Base-by-base conservation (phyloP, 1,140 invertebrate genomes). In the Leptinotarsa texana region DNA sequence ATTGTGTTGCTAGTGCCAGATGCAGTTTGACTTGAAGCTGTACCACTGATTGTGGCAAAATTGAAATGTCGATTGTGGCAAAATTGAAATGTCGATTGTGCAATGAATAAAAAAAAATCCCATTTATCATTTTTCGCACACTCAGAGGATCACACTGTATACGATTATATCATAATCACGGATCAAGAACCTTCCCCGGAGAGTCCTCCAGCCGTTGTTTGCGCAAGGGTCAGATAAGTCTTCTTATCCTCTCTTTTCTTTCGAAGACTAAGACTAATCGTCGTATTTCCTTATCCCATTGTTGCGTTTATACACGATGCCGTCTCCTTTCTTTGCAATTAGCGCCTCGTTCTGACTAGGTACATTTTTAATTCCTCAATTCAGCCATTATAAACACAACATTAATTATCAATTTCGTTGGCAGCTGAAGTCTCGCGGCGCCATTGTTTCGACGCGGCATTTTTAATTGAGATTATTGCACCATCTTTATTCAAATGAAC, bases 391-490 rank as follows among this genome's bases (percentile, higher is more conserved):
- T 84, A 83, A 84, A 84, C 83, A 84, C 83, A 83, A 84, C 83
- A 84, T 84, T 84, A 84, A 84, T 84, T 84, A 84, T 84, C 83
- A 84, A 84, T 84, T 84, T 81, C 74, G 75, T 68, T 78, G 79
- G 78, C 82, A 81, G 82, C 74, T 73, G 75, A 80, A 78, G 78
- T 82, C 76, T 78, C 75, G 77, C 78, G 81, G 81, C 81, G 82
- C 82, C 78, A 82, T 83, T 83, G 82, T 83, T 83, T 81, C 81
- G 75, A 78, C 80, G 78, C 73, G 80, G 80, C 82, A 84, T 84
- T 84, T 84, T 84, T 84, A 84, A 84, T 84, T 84, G 83, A 80
- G 81, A 84, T 84, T 84, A 84, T 84, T 84, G 82, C 81, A 83
- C 81, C 80, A 83, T 82, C 82, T 83, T 83, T 81, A 84, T 84